These are phyloP conservation scores for Enhydra lutris DNA, from an alignment of 2,113 vertebrate species.

Conservation along the genomic window DNA sequence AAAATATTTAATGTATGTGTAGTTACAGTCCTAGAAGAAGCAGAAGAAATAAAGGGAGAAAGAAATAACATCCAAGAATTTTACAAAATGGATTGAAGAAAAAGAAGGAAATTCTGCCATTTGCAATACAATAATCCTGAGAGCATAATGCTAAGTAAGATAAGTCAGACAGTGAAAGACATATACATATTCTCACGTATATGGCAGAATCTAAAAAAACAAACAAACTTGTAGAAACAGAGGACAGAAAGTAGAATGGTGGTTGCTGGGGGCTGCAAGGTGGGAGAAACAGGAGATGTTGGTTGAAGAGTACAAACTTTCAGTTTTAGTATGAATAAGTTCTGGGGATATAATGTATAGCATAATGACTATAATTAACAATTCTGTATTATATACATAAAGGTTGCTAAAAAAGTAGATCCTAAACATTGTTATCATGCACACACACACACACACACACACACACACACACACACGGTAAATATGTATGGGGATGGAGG, in stretches of 20 bases:
- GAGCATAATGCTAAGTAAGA: background rate
- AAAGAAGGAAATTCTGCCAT: background rate
- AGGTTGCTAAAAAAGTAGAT: background rate
- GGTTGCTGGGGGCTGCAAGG: background rate
- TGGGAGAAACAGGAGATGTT: background rate
- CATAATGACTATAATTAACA: background rate
- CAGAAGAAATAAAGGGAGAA: background rate
- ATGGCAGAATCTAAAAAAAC: background rate
- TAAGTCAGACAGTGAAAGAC: background rate
- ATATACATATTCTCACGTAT: background rate
- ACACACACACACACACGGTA: background rate
- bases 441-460: background rate
- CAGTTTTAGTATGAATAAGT: background rate
- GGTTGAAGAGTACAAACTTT: background rate
- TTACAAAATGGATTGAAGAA: background rate
- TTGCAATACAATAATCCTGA: background rate
- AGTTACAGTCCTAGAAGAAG: background rate
- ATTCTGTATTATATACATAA: background rate
- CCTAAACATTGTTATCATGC: background rate
- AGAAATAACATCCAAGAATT: background rate
- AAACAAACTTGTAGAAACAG: background rate
- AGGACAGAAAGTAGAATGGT: background rate
- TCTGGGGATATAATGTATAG: background rate
- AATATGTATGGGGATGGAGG: background rate
- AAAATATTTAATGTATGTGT: background rate